Percentiles rank a stretch among this genome's conserved stretches.
Conservation (phyloP, 92 coral and sea anemone genomes). For the Anthopleura xanthogrammica region DNA sequence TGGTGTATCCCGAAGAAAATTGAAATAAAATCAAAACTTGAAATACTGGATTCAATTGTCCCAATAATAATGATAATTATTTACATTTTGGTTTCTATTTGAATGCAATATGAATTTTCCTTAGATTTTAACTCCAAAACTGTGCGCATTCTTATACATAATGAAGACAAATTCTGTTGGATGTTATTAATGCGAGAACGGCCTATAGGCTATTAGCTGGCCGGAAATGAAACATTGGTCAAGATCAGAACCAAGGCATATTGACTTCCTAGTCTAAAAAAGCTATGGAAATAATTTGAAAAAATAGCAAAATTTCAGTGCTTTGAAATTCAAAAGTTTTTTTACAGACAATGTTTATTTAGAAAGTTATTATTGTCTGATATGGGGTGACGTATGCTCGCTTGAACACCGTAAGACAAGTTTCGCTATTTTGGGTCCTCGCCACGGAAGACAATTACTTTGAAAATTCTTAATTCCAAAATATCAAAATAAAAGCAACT, state of each 20-base stretch:
- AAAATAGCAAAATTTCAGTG: background rate
- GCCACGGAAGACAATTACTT: background rate
- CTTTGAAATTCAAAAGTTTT: background rate
- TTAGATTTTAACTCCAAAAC: too few relatives aligned
- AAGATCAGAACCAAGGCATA: background rate
- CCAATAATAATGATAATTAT: too few relatives aligned
- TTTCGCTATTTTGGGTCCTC: background rate
- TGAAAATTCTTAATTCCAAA: background rate
- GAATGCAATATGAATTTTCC: too few relatives aligned
- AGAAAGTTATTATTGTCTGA: background rate
- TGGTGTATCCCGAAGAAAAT: too few relatives aligned
- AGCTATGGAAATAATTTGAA: background rate
- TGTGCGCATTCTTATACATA: background rate
- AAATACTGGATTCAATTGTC: too few relatives aligned
- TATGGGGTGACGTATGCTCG: background rate
- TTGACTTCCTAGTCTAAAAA: background rate
- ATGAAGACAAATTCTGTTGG: background rate
- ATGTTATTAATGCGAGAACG: background rate
- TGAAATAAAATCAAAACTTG: too few relatives aligned
- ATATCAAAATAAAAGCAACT: background rate
- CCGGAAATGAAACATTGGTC: slow-evolving; percentile 3
- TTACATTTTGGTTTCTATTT: too few relatives aligned
- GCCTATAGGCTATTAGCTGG: background rate
- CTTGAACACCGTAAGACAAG: background rate
- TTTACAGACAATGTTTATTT: background rate